phyloP scores from a whole-genome alignment of 2,113 vertebrate species.

The Saimiri boliviensis region DNA sequence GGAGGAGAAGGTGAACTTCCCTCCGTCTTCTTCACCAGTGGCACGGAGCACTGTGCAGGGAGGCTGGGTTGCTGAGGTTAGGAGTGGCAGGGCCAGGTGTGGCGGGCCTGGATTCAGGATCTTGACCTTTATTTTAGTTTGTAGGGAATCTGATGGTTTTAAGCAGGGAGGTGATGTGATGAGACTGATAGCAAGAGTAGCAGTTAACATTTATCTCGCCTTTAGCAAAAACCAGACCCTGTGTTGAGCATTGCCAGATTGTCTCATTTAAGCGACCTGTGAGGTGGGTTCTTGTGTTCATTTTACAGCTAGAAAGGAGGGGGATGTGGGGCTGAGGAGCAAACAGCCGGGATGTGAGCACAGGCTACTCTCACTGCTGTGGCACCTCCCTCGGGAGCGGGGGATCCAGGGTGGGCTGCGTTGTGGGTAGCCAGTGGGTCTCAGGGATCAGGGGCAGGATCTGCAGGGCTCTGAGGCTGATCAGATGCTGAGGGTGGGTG shows the following conservation, averaged over 20 bases:
- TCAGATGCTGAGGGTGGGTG: not conserved
- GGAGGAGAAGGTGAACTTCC: too few relatives aligned
- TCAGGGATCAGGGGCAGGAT: not conserved
- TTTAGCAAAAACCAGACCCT: not conserved
- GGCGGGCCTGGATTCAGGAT: not conserved
- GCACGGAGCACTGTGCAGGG: not conserved
- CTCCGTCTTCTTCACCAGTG: too few relatives aligned
- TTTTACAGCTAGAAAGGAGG: not conserved
- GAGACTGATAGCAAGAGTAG: not conserved
- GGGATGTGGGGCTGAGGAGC: too few relatives aligned
- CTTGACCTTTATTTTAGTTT: not conserved
- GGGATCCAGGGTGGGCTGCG: not conserved
- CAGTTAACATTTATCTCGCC: not conserved
- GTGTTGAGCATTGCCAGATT: not conserved
- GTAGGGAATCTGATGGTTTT: not conserved
- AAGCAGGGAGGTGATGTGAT: not conserved
- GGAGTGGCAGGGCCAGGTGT: not conserved
- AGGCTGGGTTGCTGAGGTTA: not conserved
- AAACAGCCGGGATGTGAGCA: fast-evolving
- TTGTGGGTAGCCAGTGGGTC: not conserved
- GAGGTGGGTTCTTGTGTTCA: not conserved
- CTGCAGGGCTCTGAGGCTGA: not conserved
- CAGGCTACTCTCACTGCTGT: not conserved
- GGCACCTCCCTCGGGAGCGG: not conserved
- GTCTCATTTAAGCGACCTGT: not conserved